Percentiles rank a stretch among this genome's conserved stretches.
These are phyloP conservation scores for Brachynemurus nebulosus DNA, from an alignment of 2,888 invertebrate species.

Conservation along the genomic window DNA sequence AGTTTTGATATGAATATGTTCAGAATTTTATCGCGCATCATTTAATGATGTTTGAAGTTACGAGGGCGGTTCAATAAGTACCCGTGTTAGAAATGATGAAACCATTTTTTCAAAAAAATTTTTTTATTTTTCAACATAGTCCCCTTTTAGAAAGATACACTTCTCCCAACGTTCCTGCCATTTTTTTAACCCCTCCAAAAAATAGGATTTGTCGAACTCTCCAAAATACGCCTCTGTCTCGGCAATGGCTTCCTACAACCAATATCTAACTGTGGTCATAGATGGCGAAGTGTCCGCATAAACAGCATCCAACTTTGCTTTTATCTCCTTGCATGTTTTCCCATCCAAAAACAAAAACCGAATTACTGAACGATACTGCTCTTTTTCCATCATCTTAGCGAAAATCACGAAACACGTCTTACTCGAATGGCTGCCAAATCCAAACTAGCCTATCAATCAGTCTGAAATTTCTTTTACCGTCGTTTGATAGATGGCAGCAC, in stretches of 20 bases:
- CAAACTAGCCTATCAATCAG: too few species aligned
- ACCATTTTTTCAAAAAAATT: constrained; percentile 1
- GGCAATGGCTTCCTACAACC: constrained; percentile 12
- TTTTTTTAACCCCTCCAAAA: background rate
- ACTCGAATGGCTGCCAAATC: too few species aligned
- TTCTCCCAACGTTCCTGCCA: background rate
- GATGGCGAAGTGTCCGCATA: constrained; percentile 13
- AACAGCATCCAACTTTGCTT: constrained; percentile 12
- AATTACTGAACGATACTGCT: constrained; percentile 13
- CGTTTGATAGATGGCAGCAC: too few species aligned
- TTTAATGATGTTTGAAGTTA: too few species aligned
- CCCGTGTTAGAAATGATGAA: too few species aligned
- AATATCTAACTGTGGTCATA: constrained; percentile 14
- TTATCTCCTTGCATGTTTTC: constrained; percentile 2
- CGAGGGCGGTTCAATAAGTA: too few species aligned
- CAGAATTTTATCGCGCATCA: too few species aligned
- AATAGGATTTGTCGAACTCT: constrained; percentile 5
- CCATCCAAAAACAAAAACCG: constrained; percentile 7
- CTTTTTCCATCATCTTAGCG: constrained; percentile 13
- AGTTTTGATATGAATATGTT: too few species aligned
- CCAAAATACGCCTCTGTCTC: constrained; percentile 7
- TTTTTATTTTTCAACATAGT: constrained; percentile 6
- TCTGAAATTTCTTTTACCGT: too few species aligned
- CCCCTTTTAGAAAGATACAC: background rate
- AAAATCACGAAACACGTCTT: background rate